Percentiles rank a stretch among this genome's conserved stretches.
These are phyloP conservation scores for Sebastes nivosus DNA, from an alignment of 2,797 vertebrate species.

Conservation along the genomic window DNA sequence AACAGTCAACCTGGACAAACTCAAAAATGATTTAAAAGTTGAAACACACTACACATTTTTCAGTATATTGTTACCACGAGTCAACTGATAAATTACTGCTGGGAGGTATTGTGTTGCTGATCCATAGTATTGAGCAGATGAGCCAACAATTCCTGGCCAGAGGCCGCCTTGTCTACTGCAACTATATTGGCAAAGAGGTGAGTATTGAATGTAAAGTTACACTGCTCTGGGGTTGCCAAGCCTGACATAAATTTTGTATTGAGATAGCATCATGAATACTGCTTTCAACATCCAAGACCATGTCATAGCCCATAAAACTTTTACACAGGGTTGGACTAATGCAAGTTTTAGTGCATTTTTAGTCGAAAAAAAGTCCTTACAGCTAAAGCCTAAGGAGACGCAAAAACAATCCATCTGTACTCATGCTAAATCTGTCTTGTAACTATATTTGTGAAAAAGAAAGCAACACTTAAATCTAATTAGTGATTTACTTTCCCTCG, in stretches of 20 bases:
- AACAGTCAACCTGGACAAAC: not conserved
- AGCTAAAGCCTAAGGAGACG: not conserved
- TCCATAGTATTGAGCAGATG: slow-evolving; percentile 44
- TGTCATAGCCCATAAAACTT: slow-evolving; percentile 51
- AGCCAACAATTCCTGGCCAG: slow-evolving; percentile 50
- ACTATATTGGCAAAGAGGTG: slow-evolving; percentile 45
- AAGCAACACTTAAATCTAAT: slow-evolving; percentile 48
- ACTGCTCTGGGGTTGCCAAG: slow-evolving; percentile 42
- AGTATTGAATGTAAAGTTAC: slow-evolving; percentile 55
- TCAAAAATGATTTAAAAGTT: not conserved
- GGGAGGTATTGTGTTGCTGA: slow-evolving; percentile 35
- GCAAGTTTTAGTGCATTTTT: slow-evolving; percentile 21
- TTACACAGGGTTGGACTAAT: slow-evolving; percentile 17
- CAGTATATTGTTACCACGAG: slow-evolving; percentile 2
- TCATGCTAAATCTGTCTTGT: not conserved
- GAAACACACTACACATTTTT: not conserved
- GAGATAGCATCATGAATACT: slow-evolving; percentile 41
- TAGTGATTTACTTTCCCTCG: slow-evolving; percentile 42
- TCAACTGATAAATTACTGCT: slow-evolving; percentile 13
- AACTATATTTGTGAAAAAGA: slow-evolving; percentile 36
- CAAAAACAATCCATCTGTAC: not conserved
- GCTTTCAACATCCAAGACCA: slow-evolving; percentile 44
- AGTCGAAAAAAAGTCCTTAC: slow-evolving; percentile 1
- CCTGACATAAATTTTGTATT: slow-evolving; percentile 42
- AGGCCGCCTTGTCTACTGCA: slow-evolving; percentile 22